These are phyloP conservation scores for Nephrotoma appendiculata DNA, from an alignment of 2,888 invertebrate species.

Conservation along the genomic window DNA sequence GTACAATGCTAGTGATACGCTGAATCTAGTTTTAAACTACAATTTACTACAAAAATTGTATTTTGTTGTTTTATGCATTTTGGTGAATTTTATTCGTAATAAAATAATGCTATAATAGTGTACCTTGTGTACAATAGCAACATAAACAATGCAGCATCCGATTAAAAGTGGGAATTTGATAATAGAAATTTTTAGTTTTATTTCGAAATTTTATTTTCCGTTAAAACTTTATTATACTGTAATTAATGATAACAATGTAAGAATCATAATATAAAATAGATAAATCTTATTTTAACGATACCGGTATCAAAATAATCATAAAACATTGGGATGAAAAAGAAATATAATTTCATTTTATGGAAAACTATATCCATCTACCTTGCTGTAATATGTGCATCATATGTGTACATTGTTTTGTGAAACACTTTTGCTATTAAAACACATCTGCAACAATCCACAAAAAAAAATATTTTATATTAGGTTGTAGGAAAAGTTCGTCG, in stretches of 20 bases:
- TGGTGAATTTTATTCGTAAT: neutral
- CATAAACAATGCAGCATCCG: neutral
- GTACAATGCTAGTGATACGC: no score
- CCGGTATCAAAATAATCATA: neutral
- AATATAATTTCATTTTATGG: neutral
- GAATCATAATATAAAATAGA: neutral
- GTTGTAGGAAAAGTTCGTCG: no score
- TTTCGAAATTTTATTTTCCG: neutral
- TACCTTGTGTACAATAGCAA: neutral
- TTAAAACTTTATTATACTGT: neutral
- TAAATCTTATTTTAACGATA: neutral
- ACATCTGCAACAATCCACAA: no score
- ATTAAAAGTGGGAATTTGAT: neutral
- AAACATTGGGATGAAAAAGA: neutral
- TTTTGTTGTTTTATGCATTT: neutral
- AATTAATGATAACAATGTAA: neutral
- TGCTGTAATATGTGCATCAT: neutral
- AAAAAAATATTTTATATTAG: no score
- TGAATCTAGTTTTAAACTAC: no score
- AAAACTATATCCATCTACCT: neutral
- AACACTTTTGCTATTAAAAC: neutral
- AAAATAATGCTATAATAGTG: neutral
- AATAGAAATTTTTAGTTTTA: neutral
- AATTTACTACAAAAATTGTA: neutral
- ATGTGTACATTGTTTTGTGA: neutral